These are phyloP conservation scores for Sesamia inferens DNA, from an alignment of 2,888 invertebrate species.

Conservation along the genomic window DNA sequence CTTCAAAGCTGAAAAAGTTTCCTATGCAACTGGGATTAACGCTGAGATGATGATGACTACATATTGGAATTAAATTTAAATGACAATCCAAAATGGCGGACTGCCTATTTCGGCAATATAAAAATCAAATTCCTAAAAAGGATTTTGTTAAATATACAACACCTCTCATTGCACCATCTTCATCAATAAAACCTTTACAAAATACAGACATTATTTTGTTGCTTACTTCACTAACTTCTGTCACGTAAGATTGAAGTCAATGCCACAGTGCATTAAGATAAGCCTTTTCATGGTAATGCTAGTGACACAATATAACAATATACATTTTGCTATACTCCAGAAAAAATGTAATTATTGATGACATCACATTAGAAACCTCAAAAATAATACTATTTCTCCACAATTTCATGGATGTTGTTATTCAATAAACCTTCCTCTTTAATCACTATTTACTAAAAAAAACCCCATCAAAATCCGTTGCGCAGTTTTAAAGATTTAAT, in stretches of 20 bases:
- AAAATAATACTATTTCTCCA: too few species aligned
- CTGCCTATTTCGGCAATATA: not conserved
- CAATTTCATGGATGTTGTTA: too few species aligned
- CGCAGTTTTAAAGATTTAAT: too few species aligned
- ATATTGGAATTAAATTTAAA: conserved; percentile 5
- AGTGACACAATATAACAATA: not conserved
- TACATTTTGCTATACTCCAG: not conserved
- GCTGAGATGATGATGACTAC: not conserved
- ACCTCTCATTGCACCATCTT: not conserved
- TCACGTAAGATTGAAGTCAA: not conserved
- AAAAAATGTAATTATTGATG: not conserved
- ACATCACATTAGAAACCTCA: too few species aligned
- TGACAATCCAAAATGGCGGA: conserved; percentile 27
- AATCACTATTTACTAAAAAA: too few species aligned
- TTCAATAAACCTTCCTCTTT: too few species aligned
- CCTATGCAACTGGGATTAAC: too few species aligned
- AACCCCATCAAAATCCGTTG: too few species aligned
- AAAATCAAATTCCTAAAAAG: not conserved
- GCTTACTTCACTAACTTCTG: not conserved
- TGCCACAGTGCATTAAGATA: conserved; percentile 1
- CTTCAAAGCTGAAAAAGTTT: too few species aligned
- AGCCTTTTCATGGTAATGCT: not conserved
- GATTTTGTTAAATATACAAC: not conserved
- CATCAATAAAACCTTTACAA: not conserved
- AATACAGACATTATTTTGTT: not conserved